Evolutionary conservation across 37 sponge, comb jelly and placozoan species (phyloP).

Genomic region (Theonella swinhoei): DNA sequence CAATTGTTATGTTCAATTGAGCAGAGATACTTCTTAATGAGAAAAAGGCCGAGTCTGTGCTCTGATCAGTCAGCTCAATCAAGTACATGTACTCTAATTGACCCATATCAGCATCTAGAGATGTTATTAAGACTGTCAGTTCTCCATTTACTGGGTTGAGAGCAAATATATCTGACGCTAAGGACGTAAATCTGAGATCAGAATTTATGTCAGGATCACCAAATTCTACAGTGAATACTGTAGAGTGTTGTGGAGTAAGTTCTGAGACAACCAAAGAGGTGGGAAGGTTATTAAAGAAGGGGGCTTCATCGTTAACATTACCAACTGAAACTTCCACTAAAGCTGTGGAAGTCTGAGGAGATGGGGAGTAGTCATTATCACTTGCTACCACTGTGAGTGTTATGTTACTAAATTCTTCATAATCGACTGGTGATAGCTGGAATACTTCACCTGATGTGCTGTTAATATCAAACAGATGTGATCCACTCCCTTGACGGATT

Average conservation of each 20-base stretch:
- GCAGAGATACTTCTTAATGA: not conserved
- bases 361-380: constrained; percentile 31
- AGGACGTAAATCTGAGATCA: not conserved
- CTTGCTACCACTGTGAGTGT: constrained; percentile 29
- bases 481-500: not conserved
- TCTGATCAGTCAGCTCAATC: constrained; percentile 48
- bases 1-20: constrained; percentile 35
- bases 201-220: constrained; percentile 17
- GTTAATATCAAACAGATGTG: constrained; percentile 30
- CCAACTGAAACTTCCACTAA: constrained; percentile 33
- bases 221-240: constrained; percentile 17
- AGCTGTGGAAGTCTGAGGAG: not conserved
- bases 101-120: constrained; percentile 55
- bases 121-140: not conserved
- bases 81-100: constrained; percentile 24
- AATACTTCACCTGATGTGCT: constrained; percentile 42
- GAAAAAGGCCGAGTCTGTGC: constrained; percentile 29
- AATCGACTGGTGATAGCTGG: constrained; percentile 26
- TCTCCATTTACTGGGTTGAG: constrained; percentile 40
- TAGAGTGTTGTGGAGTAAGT: not conserved
- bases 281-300: constrained; percentile 23
- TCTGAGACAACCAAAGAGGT: constrained; percentile 27
- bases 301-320: constrained; percentile 83
- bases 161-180: constrained; percentile 6
- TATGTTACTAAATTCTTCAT: constrained; percentile 24